These are phyloP conservation scores for Brachyptera risi DNA, from an alignment of 2,888 invertebrate species.

Conservation along the genomic window DNA sequence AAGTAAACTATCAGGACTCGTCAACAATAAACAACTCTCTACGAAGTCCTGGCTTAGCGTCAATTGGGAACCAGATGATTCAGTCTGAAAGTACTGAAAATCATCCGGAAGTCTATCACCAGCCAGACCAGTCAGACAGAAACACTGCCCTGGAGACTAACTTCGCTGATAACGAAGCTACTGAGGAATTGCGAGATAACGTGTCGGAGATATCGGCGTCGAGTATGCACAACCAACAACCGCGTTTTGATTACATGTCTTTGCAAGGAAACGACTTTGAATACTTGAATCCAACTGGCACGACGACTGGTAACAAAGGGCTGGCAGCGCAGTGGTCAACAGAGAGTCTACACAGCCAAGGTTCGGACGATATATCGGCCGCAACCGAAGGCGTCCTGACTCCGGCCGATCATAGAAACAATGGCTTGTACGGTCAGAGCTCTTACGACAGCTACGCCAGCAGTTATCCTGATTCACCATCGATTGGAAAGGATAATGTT, in stretches of 20 bases:
- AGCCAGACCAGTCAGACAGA: no score
- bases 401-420: neutral
- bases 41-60: neutral
- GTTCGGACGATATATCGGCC: slow-evolving; percentile 51
- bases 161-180: neutral
- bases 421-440: neutral
- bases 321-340: slow-evolving; percentile 60
- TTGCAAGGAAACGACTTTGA: neutral
- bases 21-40: neutral
- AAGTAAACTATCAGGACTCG: neutral
- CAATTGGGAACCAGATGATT: neutral
- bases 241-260: no score
- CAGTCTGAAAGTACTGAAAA: neutral
- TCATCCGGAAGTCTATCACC: neutral
- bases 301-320: slow-evolving; percentile 41
- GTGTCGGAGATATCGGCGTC: neutral
- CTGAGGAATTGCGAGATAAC: neutral
- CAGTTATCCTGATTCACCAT: neutral
- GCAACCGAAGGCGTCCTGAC: neutral
- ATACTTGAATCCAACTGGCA: neutral
- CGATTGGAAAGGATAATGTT: neutral
- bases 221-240: neutral
- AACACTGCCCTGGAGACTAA: neutral
- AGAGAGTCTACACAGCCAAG: slow-evolving; percentile 62
- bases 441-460: neutral